A percentile compares a stretch with the other conserved stretches of the same genome.
Conservation (phyloP, 2,113 vertebrate species). For the Shinisaurus crocodilurus region DNA sequence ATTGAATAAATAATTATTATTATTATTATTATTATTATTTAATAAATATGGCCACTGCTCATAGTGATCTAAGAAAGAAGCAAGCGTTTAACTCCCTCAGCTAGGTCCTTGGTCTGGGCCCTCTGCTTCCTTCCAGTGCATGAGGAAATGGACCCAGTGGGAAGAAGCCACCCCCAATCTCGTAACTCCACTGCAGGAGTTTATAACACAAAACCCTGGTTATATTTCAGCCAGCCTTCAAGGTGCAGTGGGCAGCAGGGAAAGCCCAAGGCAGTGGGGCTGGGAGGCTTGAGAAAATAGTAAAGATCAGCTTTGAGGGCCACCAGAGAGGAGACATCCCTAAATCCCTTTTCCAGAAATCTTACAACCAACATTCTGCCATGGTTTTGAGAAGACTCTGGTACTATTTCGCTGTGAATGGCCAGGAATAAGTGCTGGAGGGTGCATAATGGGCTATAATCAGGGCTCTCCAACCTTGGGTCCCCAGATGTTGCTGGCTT, state of each 20-base stretch:
- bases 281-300: not conserved
- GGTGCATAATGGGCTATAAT: not conserved
- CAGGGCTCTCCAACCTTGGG: too few species aligned
- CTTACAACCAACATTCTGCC: not conserved
- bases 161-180: not conserved
- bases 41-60: too few species aligned
- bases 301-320: not conserved
- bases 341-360: not conserved
- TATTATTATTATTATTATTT: too few species aligned
- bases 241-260: not conserved
- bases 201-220: not conserved
- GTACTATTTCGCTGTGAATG: not conserved
- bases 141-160: not conserved
- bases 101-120: too few species aligned
- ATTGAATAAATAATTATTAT: too few species aligned
- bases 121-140: not conserved
- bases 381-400: not conserved
- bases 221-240: not conserved
- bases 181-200: not conserved
- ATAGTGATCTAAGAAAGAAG: not conserved
- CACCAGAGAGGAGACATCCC: not conserved
- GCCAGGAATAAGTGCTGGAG: not conserved
- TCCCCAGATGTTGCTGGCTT: too few species aligned
- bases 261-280: not conserved
- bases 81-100: not conserved